A percentile compares a stretch with the other conserved stretches of the same genome.
These are phyloP conservation scores for Fragum fragum DNA, from an alignment of 2,888 invertebrate genomes.

Conservation along the genomic window DNA sequence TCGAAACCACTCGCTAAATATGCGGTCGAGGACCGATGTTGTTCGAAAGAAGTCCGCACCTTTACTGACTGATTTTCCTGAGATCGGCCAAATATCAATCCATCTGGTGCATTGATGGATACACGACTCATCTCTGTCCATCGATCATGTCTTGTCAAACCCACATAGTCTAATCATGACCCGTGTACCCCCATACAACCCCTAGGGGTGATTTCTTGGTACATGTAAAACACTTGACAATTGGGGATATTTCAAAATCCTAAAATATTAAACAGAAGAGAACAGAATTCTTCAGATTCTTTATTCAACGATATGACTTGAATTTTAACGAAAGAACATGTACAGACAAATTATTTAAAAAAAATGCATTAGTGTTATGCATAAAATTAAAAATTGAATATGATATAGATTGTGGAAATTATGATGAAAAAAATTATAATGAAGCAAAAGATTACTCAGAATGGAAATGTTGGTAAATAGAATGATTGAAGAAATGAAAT, in stretches of 20 bases:
- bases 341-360: too few relatives aligned
- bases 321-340: too few relatives aligned
- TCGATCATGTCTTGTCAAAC: constrained; percentile 8
- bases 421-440: too few relatives aligned
- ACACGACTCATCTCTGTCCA: background rate
- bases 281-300: too few relatives aligned
- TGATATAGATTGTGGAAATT: too few relatives aligned
- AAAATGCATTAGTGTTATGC: too few relatives aligned
- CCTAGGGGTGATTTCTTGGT: background rate
- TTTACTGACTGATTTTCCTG: background rate
- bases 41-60: background rate
- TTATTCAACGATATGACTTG: too few relatives aligned
- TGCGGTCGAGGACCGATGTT: background rate
- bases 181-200: background rate
- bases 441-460: too few relatives aligned
- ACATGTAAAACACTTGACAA: background rate
- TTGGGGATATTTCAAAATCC: background rate
- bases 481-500: too few relatives aligned
- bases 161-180: constrained; percentile 16
- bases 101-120: background rate
- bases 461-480: too few relatives aligned
- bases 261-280: too few relatives aligned
- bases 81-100: background rate
- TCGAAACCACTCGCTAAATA: background rate
- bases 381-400: too few relatives aligned